These are phyloP conservation scores for Tenthredo amoena DNA, from an alignment of 2,888 invertebrate genomes.

Conservation along the genomic window DNA sequence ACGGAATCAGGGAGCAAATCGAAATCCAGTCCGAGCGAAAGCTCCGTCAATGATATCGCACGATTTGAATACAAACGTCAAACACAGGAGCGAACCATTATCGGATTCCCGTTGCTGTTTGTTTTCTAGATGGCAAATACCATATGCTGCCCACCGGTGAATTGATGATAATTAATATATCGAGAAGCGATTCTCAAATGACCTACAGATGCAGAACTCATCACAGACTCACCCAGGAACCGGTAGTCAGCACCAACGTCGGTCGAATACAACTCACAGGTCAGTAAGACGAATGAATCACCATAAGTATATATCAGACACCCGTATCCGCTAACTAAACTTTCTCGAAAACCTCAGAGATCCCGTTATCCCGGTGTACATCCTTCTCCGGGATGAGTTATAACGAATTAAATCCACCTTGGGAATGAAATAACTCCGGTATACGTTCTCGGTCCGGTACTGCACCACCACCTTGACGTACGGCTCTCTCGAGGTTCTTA, in stretches of 20 bases:
- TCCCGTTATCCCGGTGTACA: neutral
- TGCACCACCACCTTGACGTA: neutral
- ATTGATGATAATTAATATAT: slow-evolving; percentile 82
- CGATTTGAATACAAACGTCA: slow-evolving; percentile 42
- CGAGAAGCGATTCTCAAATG: slow-evolving; percentile 80
- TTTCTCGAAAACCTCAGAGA: neutral
- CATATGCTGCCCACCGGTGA: slow-evolving; percentile 82
- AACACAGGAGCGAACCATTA: slow-evolving; percentile 29
- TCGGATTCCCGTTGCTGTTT: slow-evolving; percentile 28
- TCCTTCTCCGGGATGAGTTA: neutral
- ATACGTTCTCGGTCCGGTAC: neutral
- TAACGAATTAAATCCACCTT: slow-evolving; percentile 24
- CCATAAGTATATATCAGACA: no score
- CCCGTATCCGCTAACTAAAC: neutral
- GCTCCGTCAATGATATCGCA: slow-evolving; percentile 21
- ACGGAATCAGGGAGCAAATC: neutral
- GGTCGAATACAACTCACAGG: slow-evolving; percentile 81
- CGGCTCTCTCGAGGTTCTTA: slow-evolving; percentile 44
- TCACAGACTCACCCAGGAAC: slow-evolving; percentile 82
- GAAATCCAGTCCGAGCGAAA: neutral
- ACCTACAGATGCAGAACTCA: slow-evolving; percentile 82
- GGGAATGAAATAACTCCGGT: slow-evolving; percentile 22
- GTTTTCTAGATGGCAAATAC: slow-evolving; percentile 80
- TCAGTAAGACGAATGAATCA: slow-evolving; percentile 66
- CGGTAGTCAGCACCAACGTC: slow-evolving; percentile 81